These are phyloP conservation scores for Lophius americanus DNA, from an alignment of 2,797 vertebrate species.

Conservation along the genomic window DNA sequence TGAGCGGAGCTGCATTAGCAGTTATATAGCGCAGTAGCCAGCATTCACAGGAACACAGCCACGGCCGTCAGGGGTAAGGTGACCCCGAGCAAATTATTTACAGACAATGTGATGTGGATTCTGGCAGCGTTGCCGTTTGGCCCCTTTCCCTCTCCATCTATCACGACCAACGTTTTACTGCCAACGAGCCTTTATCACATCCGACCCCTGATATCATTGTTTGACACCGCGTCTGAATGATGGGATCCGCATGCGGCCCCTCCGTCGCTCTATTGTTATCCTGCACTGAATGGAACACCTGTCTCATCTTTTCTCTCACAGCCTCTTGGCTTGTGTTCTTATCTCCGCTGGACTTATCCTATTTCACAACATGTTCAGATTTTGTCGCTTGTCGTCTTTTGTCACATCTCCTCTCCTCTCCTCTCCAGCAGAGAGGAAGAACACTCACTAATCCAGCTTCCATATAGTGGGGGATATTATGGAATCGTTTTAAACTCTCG, in stretches of 20 bases:
- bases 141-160: slow-evolving; percentile 4
- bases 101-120: slow-evolving; percentile 52
- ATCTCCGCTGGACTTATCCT: slow-evolving; percentile 28
- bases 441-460: no score
- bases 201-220: slow-evolving; percentile 20
- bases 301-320: slow-evolving; percentile 28
- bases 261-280: slow-evolving; percentile 22
- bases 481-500: no score
- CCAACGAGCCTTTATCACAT: slow-evolving; percentile 35
- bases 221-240: slow-evolving; percentile 33
- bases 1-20: slow-evolving; percentile 9
- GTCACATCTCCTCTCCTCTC: neutral
- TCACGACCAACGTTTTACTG: slow-evolving; percentile 33
- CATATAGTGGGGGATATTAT: no score
- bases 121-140: slow-evolving; percentile 38
- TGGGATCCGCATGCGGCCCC: slow-evolving; percentile 13
- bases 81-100: slow-evolving; percentile 54
- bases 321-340: slow-evolving; percentile 14
- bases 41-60: slow-evolving; percentile 10
- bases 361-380: neutral
- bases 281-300: slow-evolving; percentile 26
- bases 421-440: neutral
- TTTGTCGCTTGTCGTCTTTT: slow-evolving; percentile 1
- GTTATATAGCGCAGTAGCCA: slow-evolving; percentile 8
- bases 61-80: slow-evolving; percentile 28